Conservation (phyloP, 2,113 vertebrate genomes). For the Chaetodon trifascialis region DNA sequence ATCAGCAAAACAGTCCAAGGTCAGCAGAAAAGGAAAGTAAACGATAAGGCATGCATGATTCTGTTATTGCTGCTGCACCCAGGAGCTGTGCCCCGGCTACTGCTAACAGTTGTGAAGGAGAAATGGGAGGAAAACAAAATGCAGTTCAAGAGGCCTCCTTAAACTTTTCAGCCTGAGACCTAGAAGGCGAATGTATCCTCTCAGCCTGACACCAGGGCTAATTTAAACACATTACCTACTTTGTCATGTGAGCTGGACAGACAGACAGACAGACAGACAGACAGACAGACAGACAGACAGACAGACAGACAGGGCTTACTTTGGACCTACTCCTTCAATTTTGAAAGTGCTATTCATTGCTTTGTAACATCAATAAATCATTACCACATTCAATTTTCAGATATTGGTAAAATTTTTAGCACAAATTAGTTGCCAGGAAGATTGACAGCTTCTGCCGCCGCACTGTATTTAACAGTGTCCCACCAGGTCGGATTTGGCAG, state of each 20-base stretch:
- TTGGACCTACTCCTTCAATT: slow-evolving; percentile 10
- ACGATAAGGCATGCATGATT: slow-evolving; percentile 30
- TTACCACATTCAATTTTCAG: slow-evolving; percentile 15
- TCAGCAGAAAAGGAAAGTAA: slow-evolving; percentile 58
- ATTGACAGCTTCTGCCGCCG: slow-evolving; percentile 8
- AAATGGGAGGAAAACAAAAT: slow-evolving; percentile 17
- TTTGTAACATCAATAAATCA: slow-evolving; percentile 40
- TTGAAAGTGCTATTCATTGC: slow-evolving; percentile 21
- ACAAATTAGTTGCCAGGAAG: slow-evolving; percentile 1
- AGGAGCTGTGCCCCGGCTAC: slow-evolving; percentile 9
- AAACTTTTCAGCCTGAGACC: slow-evolving; percentile 11
- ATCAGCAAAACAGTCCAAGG: slow-evolving; percentile 69
- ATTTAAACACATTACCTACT: slow-evolving; percentile 33
- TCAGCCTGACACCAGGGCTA: slow-evolving; percentile 9
- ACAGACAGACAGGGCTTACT: slow-evolving; percentile 5
- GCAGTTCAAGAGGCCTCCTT: slow-evolving; percentile 1
- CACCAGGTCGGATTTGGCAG: slow-evolving; percentile 24
- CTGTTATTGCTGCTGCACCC: slow-evolving; percentile 29
- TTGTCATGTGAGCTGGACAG: slow-evolving; percentile 2
- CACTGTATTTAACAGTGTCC: slow-evolving; percentile 10
- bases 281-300: background rate
- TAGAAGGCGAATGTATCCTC: background rate
- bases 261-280: background rate
- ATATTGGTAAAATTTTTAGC: background rate
- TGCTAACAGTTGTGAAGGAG: background rate